A percentile compares a stretch with the other conserved stretches of the same genome.
Conservation (phyloP, 1,140 invertebrate genomes). For the Mycetomoellerius zeteki region DNA sequence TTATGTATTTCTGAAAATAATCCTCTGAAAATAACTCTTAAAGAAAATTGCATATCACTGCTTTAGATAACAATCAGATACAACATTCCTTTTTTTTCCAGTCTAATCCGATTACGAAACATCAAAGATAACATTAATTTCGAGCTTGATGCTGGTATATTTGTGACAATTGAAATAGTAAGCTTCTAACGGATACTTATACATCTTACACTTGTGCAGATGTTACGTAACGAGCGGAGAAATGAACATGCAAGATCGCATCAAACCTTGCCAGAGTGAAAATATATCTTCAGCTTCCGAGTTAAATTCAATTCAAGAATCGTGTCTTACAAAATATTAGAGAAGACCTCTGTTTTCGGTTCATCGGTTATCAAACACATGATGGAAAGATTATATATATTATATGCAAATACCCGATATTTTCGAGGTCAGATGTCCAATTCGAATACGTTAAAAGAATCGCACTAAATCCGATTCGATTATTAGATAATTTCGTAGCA, state of each 20-base stretch:
- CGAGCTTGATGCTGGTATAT: background rate
- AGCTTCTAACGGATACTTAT: constrained; percentile 17
- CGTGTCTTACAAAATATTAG: constrained; percentile 37
- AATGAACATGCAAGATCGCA: constrained; percentile 25
- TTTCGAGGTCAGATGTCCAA: background rate
- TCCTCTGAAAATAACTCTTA: too few species aligned
- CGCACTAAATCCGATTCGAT: background rate
- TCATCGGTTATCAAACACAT: background rate
- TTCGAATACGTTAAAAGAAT: background rate
- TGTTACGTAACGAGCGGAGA: constrained; percentile 43
- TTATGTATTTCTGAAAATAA: too few species aligned
- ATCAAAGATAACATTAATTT: constrained; percentile 24
- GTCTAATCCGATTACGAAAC: background rate
- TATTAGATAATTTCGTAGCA: background rate
- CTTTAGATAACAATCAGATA: background rate
- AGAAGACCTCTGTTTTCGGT: background rate
- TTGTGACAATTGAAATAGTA: constrained; percentile 2
- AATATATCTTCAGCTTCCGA: constrained; percentile 45
- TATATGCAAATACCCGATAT: background rate
- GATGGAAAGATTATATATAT: background rate
- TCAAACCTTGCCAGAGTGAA: background rate
- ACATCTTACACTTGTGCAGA: background rate
- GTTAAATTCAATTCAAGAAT: constrained; percentile 34
- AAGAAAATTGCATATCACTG: too few species aligned
- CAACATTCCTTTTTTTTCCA: background rate